Base-by-base conservation (phyloP, 2,888 invertebrate species). In the Mythimna pallens region DNA sequence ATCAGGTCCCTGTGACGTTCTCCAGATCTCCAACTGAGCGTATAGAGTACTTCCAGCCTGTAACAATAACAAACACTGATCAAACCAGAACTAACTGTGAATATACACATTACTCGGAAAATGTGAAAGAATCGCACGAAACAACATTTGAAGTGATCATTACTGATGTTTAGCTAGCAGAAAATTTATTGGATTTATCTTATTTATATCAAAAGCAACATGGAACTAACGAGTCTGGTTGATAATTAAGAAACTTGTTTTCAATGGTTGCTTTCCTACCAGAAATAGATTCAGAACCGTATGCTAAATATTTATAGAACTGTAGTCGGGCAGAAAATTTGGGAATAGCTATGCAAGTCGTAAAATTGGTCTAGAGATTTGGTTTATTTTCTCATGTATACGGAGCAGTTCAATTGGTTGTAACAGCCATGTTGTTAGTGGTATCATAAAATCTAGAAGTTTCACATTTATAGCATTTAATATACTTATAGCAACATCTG, bases 21-120 rank as follows among this genome's bases (percentile, higher is more conserved):
- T 91, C 95, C 94, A 99, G 87, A 99, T 98, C 93, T 99, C 99
- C 89, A 99, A 94, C 90, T 98, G 98, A 40, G 99, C 98, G 93
- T 98, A 98, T 81, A 99, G 93, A 87, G 98, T 98, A 91, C 98
- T 98, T 64, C 99, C 99, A 89, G 98, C 97, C 98, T 98, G 95
- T 36, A 91, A 92, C 87, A 92, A 93, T 40, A 74, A 80, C 64
- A 85, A 82, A 79, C 73, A 76, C n/a, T 47, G 50, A 70, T 73
- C 65, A 81, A 77, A 76, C 73, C 66, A 66, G 63, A 74, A 76
- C 63, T 43, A 82, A 58, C 54, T 10, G 36, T 70, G 20, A 65
- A 78, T 65, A 70, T 52, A 74, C 76, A 82, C 54, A 79, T 67
- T 75, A 69, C 76, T 30, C 9, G 36, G 64, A 75, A 77, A 76